A percentile compares a stretch with the other conserved stretches of the same genome.
phyloP scores from a whole-genome alignment of 2,888 invertebrate genomes.

The Baronia brevicornis region DNA sequence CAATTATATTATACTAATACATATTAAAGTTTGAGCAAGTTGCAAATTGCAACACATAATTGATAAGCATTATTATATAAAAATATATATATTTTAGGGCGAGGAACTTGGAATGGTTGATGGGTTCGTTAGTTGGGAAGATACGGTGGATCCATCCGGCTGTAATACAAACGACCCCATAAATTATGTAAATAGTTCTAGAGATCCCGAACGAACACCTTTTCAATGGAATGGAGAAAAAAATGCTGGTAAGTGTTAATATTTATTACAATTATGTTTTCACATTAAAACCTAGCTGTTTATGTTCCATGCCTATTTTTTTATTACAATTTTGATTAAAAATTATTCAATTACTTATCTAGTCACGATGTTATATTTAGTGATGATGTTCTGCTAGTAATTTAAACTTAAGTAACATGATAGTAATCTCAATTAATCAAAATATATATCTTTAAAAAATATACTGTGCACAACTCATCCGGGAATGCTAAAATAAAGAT shows the following conservation, averaged over 20 bases:
- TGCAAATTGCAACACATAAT: background rate
- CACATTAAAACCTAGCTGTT: no score
- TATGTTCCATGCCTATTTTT: no score
- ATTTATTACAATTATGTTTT: no score
- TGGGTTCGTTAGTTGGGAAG: slow-evolving; percentile 78
- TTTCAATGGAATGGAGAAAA: slow-evolving; percentile 78
- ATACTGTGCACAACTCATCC: no score
- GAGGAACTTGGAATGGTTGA: slow-evolving; percentile 90
- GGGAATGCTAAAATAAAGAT: no score
- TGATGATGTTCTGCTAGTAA: no score
- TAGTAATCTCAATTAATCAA: no score
- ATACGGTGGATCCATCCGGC: slow-evolving; percentile 80
- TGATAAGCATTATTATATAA: slow-evolving; percentile 1
- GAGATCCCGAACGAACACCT: slow-evolving; percentile 81
- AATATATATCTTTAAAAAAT: no score
- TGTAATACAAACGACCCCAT: slow-evolving; percentile 79
- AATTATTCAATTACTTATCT: no score
- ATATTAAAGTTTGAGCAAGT: background rate
- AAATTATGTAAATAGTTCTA: slow-evolving; percentile 73
- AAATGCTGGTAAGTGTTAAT: slow-evolving; percentile 54
- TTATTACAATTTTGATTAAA: no score
- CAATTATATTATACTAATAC: background rate
- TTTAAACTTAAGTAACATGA: no score
- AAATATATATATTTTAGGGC: slow-evolving; percentile 68
- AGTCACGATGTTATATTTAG: no score